phyloP scores from a whole-genome alignment of 2,113 vertebrate genomes.

The Solenodon paradoxus region DNA sequence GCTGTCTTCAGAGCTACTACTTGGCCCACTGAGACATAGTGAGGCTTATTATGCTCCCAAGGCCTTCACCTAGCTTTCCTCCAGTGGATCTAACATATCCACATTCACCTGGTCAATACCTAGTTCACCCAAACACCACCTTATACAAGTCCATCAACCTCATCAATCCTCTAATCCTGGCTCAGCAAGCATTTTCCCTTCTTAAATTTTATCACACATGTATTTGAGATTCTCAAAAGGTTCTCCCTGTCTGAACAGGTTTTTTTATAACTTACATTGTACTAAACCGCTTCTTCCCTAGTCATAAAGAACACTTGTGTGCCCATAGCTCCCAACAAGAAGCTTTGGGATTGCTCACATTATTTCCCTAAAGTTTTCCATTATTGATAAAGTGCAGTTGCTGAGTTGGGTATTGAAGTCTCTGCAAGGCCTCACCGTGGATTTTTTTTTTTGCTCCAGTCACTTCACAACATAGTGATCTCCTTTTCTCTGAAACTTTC shows the following conservation, averaged over 20 bases:
- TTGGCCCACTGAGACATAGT: neutral
- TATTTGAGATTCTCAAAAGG: neutral
- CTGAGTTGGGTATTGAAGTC: neutral
- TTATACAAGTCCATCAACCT: neutral
- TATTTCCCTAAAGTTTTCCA: neutral
- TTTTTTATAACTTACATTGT: neutral
- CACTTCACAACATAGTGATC: neutral
- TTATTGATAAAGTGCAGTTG: neutral
- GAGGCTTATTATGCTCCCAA: neutral
- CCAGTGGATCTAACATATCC: neutral
- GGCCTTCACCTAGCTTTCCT: neutral
- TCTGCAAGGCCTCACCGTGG: neutral
- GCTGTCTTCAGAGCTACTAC: too few relatives aligned
- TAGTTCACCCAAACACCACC: neutral
- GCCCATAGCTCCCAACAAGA: neutral
- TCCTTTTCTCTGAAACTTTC: neutral
- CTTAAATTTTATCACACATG: neutral
- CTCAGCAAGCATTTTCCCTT: neutral
- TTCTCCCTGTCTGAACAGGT: neutral
- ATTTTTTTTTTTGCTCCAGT: neutral
- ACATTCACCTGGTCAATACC: neutral
- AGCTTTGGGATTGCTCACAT: neutral
- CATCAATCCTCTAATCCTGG: neutral
- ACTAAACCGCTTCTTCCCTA: neutral
- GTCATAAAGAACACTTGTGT: neutral